A percentile compares a stretch with the other conserved stretches of the same genome.
Conservation (phyloP, 2,113 vertebrate species). For the Pantherophis guttatus region DNA sequence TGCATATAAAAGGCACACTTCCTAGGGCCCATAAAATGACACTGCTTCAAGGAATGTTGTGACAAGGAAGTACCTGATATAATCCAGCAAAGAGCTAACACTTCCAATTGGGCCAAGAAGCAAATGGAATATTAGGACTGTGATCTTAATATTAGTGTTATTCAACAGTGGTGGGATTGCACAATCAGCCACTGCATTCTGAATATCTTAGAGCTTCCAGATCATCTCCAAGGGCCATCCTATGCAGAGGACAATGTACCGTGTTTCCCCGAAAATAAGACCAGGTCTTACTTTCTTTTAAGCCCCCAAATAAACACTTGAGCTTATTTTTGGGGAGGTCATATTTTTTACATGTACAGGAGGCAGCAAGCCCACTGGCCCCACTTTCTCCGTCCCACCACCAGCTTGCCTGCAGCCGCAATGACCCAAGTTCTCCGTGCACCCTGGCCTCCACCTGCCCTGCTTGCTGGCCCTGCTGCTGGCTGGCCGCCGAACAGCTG, state of each 20-base stretch:
- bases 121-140: not conserved
- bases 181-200: not conserved
- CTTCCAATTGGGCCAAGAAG: not conserved
- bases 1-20: not conserved
- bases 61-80: not conserved
- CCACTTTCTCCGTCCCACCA: no score
- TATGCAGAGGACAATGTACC: not conserved
- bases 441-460: no score
- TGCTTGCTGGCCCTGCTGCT: no score
- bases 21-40: not conserved
- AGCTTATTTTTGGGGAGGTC: no score
- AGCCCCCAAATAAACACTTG: no score
- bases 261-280: no score
- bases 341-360: no score
- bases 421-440: no score
- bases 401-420: no score
- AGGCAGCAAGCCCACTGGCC: no score
- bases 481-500: no score
- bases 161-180: not conserved
- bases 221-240: not conserved
- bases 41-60: not conserved
- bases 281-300: no score
- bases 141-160: not conserved
- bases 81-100: not conserved
- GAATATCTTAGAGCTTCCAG: not conserved